Percentiles rank a stretch among this genome's conserved stretches.
phyloP scores from a whole-genome alignment of 2,113 vertebrate species.

The Pituophis catenifer region DNA sequence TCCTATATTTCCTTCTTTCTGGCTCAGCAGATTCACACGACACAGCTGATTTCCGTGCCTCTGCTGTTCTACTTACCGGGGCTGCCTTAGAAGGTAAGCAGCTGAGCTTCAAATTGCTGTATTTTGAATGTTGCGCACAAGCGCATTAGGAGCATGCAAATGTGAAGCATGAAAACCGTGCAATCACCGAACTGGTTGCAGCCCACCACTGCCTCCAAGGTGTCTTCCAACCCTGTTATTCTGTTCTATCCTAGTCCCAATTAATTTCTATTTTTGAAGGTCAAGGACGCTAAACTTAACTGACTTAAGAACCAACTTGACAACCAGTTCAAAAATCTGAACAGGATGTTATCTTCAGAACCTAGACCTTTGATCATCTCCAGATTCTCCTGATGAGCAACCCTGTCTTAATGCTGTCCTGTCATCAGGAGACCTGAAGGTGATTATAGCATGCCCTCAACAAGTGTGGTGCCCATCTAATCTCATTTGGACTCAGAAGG shows the following conservation, averaged over 20 bases:
- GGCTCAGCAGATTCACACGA: too few relatives aligned
- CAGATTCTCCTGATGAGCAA: background rate
- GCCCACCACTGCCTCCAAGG: too few relatives aligned
- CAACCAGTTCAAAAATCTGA: background rate
- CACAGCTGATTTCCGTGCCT: too few relatives aligned
- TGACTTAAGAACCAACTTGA: background rate
- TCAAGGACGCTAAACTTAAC: background rate
- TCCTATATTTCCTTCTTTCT: too few relatives aligned
- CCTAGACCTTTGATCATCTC: background rate
- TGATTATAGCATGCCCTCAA: background rate
- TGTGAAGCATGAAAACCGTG: too few relatives aligned
- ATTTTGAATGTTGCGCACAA: too few relatives aligned
- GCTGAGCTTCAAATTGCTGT: too few relatives aligned
- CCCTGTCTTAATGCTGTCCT: background rate
- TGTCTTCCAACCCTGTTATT: background rate
- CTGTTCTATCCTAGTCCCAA: background rate
- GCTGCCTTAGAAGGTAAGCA: too few relatives aligned
- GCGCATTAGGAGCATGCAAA: too few relatives aligned
- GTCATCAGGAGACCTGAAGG: background rate
- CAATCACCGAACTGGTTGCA: too few relatives aligned
- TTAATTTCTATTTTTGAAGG: background rate
- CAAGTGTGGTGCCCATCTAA: background rate
- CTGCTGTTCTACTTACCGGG: too few relatives aligned
- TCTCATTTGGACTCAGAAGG: background rate
- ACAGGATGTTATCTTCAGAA: background rate